Evolutionary conservation across 1,140 invertebrate species (phyloP).

Genomic region (Augochlora pura): DNA sequence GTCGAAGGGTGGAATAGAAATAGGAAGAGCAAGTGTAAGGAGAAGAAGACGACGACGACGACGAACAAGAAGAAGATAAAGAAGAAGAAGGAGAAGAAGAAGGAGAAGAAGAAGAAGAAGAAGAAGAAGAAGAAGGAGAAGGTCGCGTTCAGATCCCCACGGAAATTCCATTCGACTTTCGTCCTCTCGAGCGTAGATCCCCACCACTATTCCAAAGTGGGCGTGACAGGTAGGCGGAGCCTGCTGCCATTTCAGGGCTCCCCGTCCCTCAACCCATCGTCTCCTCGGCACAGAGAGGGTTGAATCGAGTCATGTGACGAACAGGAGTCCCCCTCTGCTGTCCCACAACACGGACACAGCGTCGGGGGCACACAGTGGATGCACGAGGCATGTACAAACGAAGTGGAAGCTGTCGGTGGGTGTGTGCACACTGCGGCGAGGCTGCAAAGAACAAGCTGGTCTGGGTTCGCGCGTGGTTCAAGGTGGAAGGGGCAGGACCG

Average conservation of each 20-base stretch:
- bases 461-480: constrained; percentile 11
- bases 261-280: constrained; percentile 18
- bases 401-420: not conserved
- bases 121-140: too few relatives aligned
- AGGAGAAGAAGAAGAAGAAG: not conserved
- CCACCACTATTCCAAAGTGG: constrained; percentile 1
- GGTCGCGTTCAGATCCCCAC: constrained; percentile 46
- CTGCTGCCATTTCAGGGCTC: constrained; percentile 19
- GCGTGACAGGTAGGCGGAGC: constrained; percentile 52
- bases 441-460: not conserved
- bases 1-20: not conserved
- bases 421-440: not conserved
- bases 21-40: not conserved
- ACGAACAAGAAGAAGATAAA: too few relatives aligned
- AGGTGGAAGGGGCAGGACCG: constrained; percentile 56
- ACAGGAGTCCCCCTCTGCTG: constrained; percentile 16
- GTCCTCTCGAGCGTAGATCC: constrained; percentile 18
- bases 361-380: not conserved
- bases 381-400: too few relatives aligned
- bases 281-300: constrained; percentile 8
- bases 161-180: constrained; percentile 62
- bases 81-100: too few relatives aligned
- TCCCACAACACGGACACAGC: not conserved
- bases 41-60: not conserved
- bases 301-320: constrained; percentile 25